Conservation (phyloP, 2,113 vertebrate genomes). For the Notothenia rossii region DNA sequence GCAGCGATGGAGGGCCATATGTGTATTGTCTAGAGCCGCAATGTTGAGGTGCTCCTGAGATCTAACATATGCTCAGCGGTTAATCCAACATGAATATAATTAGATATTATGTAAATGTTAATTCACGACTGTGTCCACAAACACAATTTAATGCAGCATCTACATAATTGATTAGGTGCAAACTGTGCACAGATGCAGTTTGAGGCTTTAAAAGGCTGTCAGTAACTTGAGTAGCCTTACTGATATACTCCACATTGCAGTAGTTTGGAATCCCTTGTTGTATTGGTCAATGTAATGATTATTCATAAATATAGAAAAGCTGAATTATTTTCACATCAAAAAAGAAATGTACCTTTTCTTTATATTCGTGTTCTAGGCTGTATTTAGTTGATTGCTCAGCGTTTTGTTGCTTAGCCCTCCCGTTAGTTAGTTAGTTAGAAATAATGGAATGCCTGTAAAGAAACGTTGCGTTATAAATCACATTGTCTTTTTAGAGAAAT, state of each 20-base stretch:
- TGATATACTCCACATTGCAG: neutral
- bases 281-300: neutral
- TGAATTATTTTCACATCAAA: neutral
- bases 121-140: neutral
- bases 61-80: conserved; percentile 42
- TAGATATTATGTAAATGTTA: conserved; percentile 34
- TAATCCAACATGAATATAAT: conserved; percentile 29
- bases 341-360: too few relatives aligned
- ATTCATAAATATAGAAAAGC: neutral
- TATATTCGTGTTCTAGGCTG: too few relatives aligned
- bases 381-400: too few relatives aligned
- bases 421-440: too few relatives aligned
- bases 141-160: conserved; percentile 9
- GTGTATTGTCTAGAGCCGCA: conserved; percentile 38
- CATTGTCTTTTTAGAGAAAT: too few relatives aligned
- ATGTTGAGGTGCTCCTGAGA: conserved; percentile 27
- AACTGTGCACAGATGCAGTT: neutral
- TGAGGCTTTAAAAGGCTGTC: neutral
- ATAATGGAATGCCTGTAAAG: too few relatives aligned
- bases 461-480: too few relatives aligned
- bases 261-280: neutral
- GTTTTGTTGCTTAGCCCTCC: too few relatives aligned
- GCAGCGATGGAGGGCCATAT: conserved; percentile 31
- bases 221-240: neutral
- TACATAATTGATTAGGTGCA: conserved; percentile 3